Percentiles rank a stretch among this genome's conserved stretches.
phyloP scores from a whole-genome alignment of 2,888 invertebrate genomes.

The Trichogramma evanescens region DNA sequence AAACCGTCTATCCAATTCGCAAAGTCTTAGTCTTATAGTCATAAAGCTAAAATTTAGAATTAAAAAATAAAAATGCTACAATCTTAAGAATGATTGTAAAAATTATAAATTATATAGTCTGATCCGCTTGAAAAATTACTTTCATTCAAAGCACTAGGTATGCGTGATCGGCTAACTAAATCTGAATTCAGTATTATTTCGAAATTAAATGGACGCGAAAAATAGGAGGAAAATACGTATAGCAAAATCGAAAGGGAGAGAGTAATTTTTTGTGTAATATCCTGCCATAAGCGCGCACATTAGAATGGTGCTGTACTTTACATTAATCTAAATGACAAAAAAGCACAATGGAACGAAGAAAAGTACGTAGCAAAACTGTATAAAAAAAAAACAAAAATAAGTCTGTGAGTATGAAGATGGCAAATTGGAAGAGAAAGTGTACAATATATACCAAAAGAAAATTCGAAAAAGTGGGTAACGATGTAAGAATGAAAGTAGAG shows the following conservation, averaged over 20 bases:
- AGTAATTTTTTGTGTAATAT: slow-evolving; percentile 15
- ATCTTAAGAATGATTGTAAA: no score
- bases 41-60: no score
- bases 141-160: no score
- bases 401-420: background rate
- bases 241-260: slow-evolving; percentile 5
- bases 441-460: slow-evolving; percentile 12
- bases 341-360: slow-evolving; percentile 2
- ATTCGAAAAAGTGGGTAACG: background rate
- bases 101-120: no score
- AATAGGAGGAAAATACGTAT: slow-evolving; percentile 1
- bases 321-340: slow-evolving; percentile 1
- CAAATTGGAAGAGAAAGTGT: slow-evolving; percentile 9
- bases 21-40: no score
- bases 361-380: slow-evolving; percentile 1
- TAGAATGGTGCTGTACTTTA: slow-evolving; percentile 16
- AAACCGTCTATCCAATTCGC: no score
- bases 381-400: background rate
- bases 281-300: slow-evolving; percentile 8
- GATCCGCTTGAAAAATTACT: no score
- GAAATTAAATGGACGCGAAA: background rate
- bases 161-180: no score
- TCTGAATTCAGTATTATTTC: no score
- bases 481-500: background rate
- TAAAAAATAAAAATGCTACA: no score